Conservation (phyloP, 1,140 invertebrate genomes). For the Drosophila ogumai region DNA sequence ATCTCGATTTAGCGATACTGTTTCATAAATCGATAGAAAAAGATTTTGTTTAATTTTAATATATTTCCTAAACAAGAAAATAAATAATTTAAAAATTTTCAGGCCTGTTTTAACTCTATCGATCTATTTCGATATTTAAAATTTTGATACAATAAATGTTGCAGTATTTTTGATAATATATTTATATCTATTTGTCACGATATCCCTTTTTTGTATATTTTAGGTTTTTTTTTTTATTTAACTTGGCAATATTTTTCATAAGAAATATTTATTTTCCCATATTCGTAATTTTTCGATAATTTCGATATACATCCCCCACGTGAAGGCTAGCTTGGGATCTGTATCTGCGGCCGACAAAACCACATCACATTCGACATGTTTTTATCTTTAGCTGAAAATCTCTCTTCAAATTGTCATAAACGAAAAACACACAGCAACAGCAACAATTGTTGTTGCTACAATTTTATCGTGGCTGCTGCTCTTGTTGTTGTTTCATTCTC, state of each 20-base stretch:
- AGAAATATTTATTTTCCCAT: neutral
- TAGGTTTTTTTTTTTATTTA: too few species aligned
- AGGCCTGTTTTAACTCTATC: too few species aligned
- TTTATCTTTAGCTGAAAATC: constrained; percentile 80
- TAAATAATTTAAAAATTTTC: too few species aligned
- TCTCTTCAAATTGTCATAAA: constrained; percentile 79
- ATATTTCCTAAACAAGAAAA: too few species aligned
- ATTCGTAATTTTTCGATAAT: neutral
- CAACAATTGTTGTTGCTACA: constrained; percentile 44
- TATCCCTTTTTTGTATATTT: too few species aligned
- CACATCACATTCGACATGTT: constrained; percentile 80
- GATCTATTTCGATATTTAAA: too few species aligned
- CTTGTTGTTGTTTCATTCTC: constrained; percentile 59
- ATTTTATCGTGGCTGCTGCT: constrained; percentile 36
- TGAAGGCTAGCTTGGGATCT: constrained; percentile 20
- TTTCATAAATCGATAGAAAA: too few species aligned
- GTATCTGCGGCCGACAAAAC: constrained; percentile 69
- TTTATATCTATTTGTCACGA: too few species aligned
- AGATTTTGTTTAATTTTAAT: too few species aligned
- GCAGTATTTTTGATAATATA: too few species aligned
- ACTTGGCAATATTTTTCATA: too few species aligned
- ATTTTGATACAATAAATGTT: too few species aligned
- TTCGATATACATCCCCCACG: neutral
- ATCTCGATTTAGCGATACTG: neutral
- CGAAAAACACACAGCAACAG: constrained; percentile 57